phyloP scores from a whole-genome alignment of 2,888 invertebrate species.

The Thereva unica region DNA sequence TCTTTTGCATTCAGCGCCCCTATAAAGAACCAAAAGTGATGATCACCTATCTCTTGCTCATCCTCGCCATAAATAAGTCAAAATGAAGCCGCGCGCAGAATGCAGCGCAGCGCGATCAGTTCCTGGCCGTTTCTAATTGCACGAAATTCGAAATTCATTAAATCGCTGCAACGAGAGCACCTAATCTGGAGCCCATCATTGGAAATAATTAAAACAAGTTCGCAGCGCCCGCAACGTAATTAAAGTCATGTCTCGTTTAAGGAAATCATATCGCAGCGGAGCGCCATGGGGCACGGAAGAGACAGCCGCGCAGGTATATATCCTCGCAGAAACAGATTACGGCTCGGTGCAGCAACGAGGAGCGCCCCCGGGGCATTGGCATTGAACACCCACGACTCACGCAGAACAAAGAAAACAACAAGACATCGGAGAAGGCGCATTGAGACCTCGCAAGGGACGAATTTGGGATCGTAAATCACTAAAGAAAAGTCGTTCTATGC shows the following conservation, averaged over 20 bases:
- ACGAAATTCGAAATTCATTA: conserved; percentile 34
- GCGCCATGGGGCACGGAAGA: conserved; percentile 7
- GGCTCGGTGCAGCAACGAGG: too few relatives aligned
- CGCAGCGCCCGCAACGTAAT: conserved; percentile 31
- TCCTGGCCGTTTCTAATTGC: conserved; percentile 28
- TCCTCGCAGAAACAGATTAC: too few relatives aligned
- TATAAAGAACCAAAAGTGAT: not conserved
- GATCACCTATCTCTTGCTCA: not conserved
- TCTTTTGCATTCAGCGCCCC: too few relatives aligned
- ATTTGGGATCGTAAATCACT: not conserved
- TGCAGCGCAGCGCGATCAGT: conserved; percentile 12
- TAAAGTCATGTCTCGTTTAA: conserved; percentile 37
- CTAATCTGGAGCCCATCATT: conserved; percentile 30
- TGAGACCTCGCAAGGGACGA: not conserved
- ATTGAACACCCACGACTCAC: conserved; percentile 35
- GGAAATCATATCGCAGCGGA: conserved; percentile 31
- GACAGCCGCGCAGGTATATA: not conserved
- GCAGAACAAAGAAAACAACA: conserved; percentile 12
- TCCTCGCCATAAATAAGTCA: conserved; percentile 23
- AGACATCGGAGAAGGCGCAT: not conserved
- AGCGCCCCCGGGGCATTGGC: conserved; percentile 1
- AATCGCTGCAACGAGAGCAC: conserved; percentile 11
- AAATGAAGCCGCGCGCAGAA: conserved; percentile 14
- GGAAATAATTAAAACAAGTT: conserved; percentile 36
- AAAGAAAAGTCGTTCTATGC: too few relatives aligned